phyloP scores from a whole-genome alignment of 64 coral and sea anemone species.

The Trachythela sp. region DNA sequence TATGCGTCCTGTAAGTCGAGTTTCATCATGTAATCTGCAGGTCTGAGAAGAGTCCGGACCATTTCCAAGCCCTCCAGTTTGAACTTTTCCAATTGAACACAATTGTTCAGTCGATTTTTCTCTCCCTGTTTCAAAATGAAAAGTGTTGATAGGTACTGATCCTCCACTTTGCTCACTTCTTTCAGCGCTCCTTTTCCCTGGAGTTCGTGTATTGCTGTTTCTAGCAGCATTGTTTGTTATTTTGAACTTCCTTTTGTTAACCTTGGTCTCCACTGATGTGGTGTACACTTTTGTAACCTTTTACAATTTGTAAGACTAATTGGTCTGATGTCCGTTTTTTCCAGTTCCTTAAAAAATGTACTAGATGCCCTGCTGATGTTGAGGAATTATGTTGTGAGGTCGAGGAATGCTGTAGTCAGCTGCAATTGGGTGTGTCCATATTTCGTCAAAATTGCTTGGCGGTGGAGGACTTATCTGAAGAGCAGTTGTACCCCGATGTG shows the following conservation, averaged over 20 bases:
- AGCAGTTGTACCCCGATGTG: neutral
- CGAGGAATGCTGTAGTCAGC: neutral
- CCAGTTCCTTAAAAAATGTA: neutral
- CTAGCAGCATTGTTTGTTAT: neutral
- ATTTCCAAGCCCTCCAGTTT: conserved; percentile 39
- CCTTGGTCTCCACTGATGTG: neutral
- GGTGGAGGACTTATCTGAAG: neutral
- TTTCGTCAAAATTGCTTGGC: neutral
- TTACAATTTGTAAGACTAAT: neutral
- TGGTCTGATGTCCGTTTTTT: conserved; percentile 4
- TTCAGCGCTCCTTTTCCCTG: conserved; percentile 42
- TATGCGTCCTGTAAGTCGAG: conserved; percentile 37
- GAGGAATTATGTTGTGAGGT: neutral
- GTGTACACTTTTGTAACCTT: neutral
- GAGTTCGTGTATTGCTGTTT: conserved; percentile 24
- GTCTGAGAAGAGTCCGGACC: neutral
- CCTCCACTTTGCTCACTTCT: conserved; percentile 22
- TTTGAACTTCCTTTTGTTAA: neutral
- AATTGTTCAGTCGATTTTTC: conserved; percentile 47
- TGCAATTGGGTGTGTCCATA: neutral
- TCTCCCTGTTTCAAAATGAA: conserved; percentile 40
- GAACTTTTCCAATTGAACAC: conserved; percentile 32
- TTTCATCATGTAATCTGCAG: conserved; percentile 38
- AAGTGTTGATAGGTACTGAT: conserved; percentile 34
- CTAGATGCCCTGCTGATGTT: neutral